Conservation (phyloP, 1,140 invertebrate species). For the Scaptomyza hsui region DNA sequence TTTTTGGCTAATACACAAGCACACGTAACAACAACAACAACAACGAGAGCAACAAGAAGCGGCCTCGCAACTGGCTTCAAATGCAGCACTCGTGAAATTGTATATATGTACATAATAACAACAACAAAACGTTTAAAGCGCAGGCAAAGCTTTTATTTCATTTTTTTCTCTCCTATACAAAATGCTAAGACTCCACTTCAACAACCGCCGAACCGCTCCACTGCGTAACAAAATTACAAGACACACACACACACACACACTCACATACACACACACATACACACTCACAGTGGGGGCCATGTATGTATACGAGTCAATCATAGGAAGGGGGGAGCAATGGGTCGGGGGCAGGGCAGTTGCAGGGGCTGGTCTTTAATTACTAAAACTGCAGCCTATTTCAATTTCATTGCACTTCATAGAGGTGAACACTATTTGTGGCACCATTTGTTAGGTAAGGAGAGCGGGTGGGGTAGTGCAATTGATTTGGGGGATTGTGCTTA, state of each 20-base stretch:
- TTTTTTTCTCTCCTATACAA: conserved; percentile 40
- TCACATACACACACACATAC: conserved; percentile 12
- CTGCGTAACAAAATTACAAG: conserved; percentile 77
- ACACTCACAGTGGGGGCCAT: conserved; percentile 12
- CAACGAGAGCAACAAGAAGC: conserved; percentile 15
- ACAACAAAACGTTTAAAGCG: conserved; percentile 49
- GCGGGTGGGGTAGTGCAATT: conserved; percentile 22
- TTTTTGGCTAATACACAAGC: conserved; percentile 33
- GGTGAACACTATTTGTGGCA: conserved; percentile 29
- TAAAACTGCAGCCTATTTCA: conserved; percentile 49
- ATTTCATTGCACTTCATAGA: conserved; percentile 38
- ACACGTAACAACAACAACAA: conserved; percentile 25
- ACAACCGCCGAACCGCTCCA: conserved; percentile 61
- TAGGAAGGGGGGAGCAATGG: neutral
- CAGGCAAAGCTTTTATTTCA: conserved; percentile 62
- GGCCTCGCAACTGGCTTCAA: conserved; percentile 44
- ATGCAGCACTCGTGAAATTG: conserved; percentile 67
- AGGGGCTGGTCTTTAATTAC: conserved; percentile 62
- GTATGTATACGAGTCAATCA: conserved; percentile 10
- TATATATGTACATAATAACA: conserved; percentile 30
- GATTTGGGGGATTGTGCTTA: conserved; percentile 54
- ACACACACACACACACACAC: conserved; percentile 33
- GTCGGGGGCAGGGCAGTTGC: neutral
- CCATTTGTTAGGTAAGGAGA: neutral
- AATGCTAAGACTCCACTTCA: conserved; percentile 72